Conservation (phyloP, 2,113 vertebrate species). For the Neotoma lepida region DNA sequence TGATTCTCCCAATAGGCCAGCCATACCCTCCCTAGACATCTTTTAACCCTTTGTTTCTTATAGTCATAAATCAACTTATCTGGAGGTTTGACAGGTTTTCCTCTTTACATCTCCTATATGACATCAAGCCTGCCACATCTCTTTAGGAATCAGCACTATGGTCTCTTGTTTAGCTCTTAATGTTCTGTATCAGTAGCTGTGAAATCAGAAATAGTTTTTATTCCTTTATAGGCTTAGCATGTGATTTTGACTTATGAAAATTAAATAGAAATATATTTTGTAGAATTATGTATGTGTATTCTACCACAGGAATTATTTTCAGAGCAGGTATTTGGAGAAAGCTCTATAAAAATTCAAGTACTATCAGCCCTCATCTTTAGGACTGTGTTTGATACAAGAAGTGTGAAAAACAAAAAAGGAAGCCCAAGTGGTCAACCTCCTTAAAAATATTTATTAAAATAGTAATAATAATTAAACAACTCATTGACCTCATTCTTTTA, state of each 20-base stretch:
- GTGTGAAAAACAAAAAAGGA: neutral
- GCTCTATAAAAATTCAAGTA: constrained; percentile 39
- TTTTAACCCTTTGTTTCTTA: constrained; percentile 53
- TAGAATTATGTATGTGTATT: neutral
- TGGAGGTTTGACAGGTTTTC: constrained; percentile 30
- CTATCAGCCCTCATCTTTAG: constrained; percentile 18
- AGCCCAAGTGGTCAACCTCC: neutral
- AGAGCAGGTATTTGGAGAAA: constrained; percentile 42
- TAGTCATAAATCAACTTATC: neutral
- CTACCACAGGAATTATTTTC: constrained; percentile 49
- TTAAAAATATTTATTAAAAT: neutral
- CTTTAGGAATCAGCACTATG: constrained; percentile 35
- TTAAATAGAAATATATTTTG: constrained; percentile 52
- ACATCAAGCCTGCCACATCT: neutral
- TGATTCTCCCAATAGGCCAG: neutral
- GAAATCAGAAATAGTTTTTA: constrained; percentile 57
- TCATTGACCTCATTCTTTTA: neutral
- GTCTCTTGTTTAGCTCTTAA: constrained; percentile 43
- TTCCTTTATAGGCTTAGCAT: constrained; percentile 31
- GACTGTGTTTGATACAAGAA: neutral
- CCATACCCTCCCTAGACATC: constrained; percentile 33
- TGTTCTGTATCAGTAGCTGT: neutral
- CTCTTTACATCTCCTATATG: constrained; percentile 19
- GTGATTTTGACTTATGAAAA: constrained; percentile 17
- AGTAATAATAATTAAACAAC: neutral